Conservation (phyloP, 2,888 invertebrate genomes). For the Acrobasis repandana region DNA sequence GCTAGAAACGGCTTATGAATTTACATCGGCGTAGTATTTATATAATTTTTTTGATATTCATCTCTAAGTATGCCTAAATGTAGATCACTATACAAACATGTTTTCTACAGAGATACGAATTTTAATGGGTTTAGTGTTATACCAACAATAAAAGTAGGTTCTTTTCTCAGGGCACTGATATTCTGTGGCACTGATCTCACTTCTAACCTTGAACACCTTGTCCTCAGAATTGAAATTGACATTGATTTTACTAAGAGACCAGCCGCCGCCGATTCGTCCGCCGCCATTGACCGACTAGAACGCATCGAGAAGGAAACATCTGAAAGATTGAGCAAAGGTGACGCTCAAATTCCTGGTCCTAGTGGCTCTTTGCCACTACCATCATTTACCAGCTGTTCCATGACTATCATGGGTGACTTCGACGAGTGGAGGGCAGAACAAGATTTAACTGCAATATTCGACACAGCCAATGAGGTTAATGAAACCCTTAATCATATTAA, state of each 20-base stretch:
- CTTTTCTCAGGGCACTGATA: too few relatives aligned
- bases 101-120: too few relatives aligned
- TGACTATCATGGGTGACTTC: constrained; percentile 42
- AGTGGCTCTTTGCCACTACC: constrained; percentile 22
- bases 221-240: constrained; percentile 67
- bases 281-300: constrained; percentile 68
- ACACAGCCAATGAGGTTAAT: constrained; percentile 26
- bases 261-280: constrained; percentile 52
- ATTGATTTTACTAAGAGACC: constrained; percentile 62
- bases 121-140: too few relatives aligned
- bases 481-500: constrained; percentile 33
- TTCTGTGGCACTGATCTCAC: too few relatives aligned
- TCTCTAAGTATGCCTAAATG: too few relatives aligned
- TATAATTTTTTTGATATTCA: too few relatives aligned
- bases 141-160: too few relatives aligned
- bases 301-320: constrained; percentile 69
- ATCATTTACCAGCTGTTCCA: constrained; percentile 30
- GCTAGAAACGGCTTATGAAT: too few relatives aligned
- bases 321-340: constrained; percentile 52
- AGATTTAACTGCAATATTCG: constrained; percentile 25
- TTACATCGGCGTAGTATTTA: too few relatives aligned
- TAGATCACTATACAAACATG: too few relatives aligned
- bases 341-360: constrained; percentile 23
- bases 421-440: constrained; percentile 41
- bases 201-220: neutral